phyloP scores from a whole-genome alignment of 2,113 vertebrate genomes.

The Burhinus bistriatus region DNA sequence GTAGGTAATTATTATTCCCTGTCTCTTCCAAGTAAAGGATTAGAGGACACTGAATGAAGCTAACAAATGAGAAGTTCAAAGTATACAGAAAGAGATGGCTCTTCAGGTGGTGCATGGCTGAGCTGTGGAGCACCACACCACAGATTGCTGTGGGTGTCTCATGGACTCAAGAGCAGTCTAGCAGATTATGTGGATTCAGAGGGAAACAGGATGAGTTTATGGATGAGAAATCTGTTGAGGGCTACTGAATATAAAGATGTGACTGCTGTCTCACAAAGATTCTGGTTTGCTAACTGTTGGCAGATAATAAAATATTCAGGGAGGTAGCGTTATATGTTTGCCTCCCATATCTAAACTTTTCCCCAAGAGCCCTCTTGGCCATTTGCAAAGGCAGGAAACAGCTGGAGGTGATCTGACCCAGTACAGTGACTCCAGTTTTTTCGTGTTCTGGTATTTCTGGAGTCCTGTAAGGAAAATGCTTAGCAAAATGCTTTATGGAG shows the following conservation, averaged over 20 bases:
- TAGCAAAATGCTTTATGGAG: neutral
- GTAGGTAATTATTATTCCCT: neutral
- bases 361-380: neutral
- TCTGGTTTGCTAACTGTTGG: neutral
- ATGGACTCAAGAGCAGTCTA: neutral
- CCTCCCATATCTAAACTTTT: neutral
- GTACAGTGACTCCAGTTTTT: neutral
- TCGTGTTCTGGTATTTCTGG: neutral
- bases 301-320: neutral
- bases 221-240: neutral
- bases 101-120: neutral
- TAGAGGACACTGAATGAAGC: neutral
- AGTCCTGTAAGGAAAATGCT: neutral
- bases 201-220: neutral
- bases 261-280: neutral
- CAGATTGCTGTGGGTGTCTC: neutral
- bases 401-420: neutral
- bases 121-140: neutral
- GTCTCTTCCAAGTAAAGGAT: neutral
- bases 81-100: neutral
- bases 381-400: neutral
- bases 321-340: neutral
- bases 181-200: neutral
- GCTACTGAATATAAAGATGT: neutral
- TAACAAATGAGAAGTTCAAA: neutral